Base-by-base conservation (phyloP, 1,140 invertebrate genomes). In the Piezodorus guildinii region DNA sequence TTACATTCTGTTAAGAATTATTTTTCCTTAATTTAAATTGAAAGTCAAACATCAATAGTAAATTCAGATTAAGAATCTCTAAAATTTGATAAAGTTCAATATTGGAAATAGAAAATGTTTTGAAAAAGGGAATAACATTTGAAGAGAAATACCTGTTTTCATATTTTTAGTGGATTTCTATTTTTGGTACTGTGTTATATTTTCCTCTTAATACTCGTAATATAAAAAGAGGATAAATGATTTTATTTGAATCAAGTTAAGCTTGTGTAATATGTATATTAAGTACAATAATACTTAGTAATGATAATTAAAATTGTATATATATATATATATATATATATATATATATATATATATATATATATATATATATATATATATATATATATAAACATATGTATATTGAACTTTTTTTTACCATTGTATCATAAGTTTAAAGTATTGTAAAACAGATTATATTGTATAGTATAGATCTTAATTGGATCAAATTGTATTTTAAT, bases 401-500 rank as follows among this genome's bases (percentile, higher is more conserved):
- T 49, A 49, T 49, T 49, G 46, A 49, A 17, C 3, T 49, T 39
- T 49, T n/a, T 49, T 49, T 49, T 49, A 49, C 46, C n/a, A 49
- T 19, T 49, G 46, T 49, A 49, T 6, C 21, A 49, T 49, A 49
- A 49, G 4, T 49, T 49, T 19, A 49, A 49, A 49, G 14, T 49
- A 21, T 17, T 49, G 46, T 49, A 49, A 49, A 49, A 49, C 46
- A 49, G 46, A 49, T 49, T 19, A 49, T 49, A 49, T 49, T 49
- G 46, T 49, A 49, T 49, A 49, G 46, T 21, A 49, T 49, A 49
- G 46, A 21, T 19, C 16, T 10, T n/a, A 4, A 21, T 49, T 49
- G 46, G 46, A 49, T 49, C 46, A 49, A 49, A 49, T 49, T 49
- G 46, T 49, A 49, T 49, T 49, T 49, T 49, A 49, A 49, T 49